A percentile compares a stretch with the other conserved stretches of the same genome.
Conservation (phyloP, 1,140 invertebrate genomes). For the Lethrus apterus region DNA sequence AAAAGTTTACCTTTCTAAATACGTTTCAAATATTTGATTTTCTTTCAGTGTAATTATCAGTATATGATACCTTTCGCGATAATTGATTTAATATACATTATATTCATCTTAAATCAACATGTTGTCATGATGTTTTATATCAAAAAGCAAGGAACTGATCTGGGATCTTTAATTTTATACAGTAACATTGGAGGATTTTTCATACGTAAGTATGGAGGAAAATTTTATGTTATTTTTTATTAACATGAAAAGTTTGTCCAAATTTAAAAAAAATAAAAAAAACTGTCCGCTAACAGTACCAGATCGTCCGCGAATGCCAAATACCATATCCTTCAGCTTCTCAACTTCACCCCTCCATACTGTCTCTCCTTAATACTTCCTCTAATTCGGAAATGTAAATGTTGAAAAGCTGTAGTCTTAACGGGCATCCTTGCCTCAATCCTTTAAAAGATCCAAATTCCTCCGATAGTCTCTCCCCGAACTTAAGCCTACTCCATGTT, state of each 20-base stretch:
- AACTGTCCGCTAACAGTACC: not conserved
- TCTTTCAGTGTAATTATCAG: conserved; percentile 7
- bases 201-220: conserved; percentile 5
- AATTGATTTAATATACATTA: conserved; percentile 1
- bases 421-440: not conserved
- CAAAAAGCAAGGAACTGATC: conserved; percentile 4
- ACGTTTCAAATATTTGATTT: not conserved
- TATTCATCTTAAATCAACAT: not conserved
- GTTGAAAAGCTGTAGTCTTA: too few species aligned
- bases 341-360: too few species aligned
- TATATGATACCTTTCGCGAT: not conserved
- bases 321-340: too few species aligned
- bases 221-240: not conserved
- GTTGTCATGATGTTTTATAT: conserved; percentile 10
- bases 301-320: not conserved
- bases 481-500: not conserved
- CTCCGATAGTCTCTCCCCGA: not conserved
- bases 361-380: too few species aligned
- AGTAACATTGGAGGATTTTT: conserved; percentile 13
- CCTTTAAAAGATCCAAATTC: not conserved
- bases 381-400: not conserved
- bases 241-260: too few species aligned
- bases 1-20: too few species aligned
- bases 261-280: too few species aligned
- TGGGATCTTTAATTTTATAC: conserved; percentile 9